Conservation (phyloP, 2,113 vertebrate species). For the Ptilonorhynchus violaceus region DNA sequence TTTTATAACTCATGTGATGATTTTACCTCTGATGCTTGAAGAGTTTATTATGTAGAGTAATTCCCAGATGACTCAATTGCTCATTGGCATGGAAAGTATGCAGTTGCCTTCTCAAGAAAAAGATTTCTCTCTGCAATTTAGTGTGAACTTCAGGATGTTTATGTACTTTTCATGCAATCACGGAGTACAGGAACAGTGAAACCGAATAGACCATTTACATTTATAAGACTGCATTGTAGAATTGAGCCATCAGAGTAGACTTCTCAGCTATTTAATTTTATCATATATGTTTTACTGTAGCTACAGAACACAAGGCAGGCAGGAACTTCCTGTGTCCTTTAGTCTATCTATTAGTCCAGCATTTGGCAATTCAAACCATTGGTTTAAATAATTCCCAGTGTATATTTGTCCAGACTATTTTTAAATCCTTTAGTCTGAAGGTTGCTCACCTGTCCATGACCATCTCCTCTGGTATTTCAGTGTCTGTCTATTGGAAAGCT, state of each 20-base stretch:
- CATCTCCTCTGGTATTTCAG: background rate
- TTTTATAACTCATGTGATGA: background rate
- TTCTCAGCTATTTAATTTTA: background rate
- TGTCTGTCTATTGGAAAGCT: background rate
- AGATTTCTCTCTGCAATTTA: background rate
- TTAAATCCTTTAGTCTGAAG: background rate
- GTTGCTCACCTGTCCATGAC: background rate
- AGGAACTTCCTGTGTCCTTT: background rate
- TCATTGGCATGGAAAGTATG: background rate
- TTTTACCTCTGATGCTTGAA: background rate
- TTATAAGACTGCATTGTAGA: background rate
- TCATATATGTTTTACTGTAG: background rate
- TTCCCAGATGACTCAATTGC: background rate
- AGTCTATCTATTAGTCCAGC: background rate
- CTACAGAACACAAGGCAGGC: background rate
- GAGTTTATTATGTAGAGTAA: background rate
- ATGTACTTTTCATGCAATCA: background rate
- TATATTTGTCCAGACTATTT: background rate
- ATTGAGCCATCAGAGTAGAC: background rate
- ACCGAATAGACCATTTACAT: background rate
- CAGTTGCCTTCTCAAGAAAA: background rate
- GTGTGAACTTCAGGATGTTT: conserved; percentile 4
- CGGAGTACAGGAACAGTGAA: background rate
- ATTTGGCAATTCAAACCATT: background rate
- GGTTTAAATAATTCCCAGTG: background rate